Evolutionary conservation across 53 echinoderm and acorn worm genomes (phyloP).

Genomic region (Holothuria leucospilota): DNA sequence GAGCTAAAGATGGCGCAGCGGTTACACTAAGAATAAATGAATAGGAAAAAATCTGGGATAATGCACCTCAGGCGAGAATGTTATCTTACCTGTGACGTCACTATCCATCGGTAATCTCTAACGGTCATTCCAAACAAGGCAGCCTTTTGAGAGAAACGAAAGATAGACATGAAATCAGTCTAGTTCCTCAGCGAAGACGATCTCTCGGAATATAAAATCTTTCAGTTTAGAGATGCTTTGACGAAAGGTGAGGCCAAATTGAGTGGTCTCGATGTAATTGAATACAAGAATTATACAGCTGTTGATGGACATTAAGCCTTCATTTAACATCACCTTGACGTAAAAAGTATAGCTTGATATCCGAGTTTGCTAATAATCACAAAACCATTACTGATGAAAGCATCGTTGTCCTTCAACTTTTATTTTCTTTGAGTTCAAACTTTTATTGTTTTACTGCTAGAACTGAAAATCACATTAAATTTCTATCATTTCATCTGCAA

Average conservation of each 20-base stretch:
- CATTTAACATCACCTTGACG: no score
- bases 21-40: background rate
- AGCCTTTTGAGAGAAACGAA: constrained; percentile 63
- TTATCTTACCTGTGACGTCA: constrained; percentile 85
- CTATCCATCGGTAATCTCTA: constrained; percentile 88
- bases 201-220: background rate
- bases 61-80: constrained; percentile 21
- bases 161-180: constrained; percentile 6
- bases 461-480: no score
- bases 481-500: no score
- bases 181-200: background rate
- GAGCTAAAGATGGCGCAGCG: background rate
- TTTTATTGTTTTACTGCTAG: no score
- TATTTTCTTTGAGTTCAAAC: no score
- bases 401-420: no score
- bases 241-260: constrained; percentile 27
- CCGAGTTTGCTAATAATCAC: no score
- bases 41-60: constrained; percentile 16
- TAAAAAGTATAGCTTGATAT: no score
- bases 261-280: background rate
- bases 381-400: background rate
- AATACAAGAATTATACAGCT: no score
- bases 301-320: no score
- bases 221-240: constrained; percentile 5
- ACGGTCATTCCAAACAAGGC: constrained; percentile 89